phyloP scores from a whole-genome alignment of 2,888 invertebrate species.

The Drosophila kambysellisi region DNA sequence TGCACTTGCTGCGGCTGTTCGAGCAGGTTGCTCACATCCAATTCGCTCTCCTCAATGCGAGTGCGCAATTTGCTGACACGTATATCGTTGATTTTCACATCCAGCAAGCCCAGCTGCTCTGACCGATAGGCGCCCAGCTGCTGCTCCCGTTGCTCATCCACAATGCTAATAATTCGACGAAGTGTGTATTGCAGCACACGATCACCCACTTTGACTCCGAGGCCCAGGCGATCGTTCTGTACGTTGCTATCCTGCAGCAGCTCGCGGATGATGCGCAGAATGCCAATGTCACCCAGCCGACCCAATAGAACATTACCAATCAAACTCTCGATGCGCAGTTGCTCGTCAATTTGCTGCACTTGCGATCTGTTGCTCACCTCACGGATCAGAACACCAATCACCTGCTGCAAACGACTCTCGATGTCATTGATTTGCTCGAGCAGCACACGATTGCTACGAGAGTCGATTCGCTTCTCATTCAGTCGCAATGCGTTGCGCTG shows the following conservation, averaged over 20 bases:
- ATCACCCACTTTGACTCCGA: conserved; percentile 87
- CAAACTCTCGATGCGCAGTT: conserved; percentile 49
- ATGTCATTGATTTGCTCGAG: conserved; percentile 55
- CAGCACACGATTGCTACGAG: conserved; percentile 47
- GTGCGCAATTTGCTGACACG: conserved; percentile 89
- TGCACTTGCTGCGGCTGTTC: conserved; percentile 41
- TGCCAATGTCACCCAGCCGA: conserved; percentile 52
- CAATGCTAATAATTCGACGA: conserved; percentile 84
- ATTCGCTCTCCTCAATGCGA: conserved; percentile 88
- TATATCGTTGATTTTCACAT: conserved; percentile 88
- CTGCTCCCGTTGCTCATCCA: conserved; percentile 88
- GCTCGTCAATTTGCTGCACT: conserved; percentile 10
- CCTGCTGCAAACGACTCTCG: conserved; percentile 51
- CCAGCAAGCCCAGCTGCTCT: conserved; percentile 87
- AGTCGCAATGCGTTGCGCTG: conserved; percentile 60
- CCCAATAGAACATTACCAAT: conserved; percentile 69
- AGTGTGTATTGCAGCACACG: conserved; percentile 84
- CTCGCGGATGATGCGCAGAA: conserved; percentile 64
- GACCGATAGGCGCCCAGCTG: conserved; percentile 87
- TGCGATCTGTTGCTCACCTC: conserved; percentile 2
- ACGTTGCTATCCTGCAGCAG: conserved; percentile 41
- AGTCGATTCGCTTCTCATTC: conserved; percentile 60
- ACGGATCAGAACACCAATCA: conserved; percentile 36
- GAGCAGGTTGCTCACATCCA: conserved; percentile 52
- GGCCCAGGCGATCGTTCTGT: conserved; percentile 58